phyloP scores from a whole-genome alignment of 2,113 vertebrate species.

The Caranx melampygus region DNA sequence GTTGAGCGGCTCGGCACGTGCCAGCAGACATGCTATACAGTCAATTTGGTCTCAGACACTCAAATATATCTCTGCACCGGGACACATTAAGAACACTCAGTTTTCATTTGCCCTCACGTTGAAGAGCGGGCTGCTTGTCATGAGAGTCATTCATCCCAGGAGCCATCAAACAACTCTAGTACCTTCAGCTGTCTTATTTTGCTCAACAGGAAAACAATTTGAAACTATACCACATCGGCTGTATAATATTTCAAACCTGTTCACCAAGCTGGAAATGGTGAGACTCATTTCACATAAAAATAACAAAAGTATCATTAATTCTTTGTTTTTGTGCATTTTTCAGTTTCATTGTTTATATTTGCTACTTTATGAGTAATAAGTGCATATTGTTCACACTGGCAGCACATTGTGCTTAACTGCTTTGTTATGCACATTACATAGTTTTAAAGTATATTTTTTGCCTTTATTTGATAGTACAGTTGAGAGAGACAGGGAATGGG shows the following conservation, averaged over 20 bases:
- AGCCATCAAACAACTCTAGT: neutral
- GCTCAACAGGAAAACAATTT: slow-evolving; percentile 1
- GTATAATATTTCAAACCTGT: neutral
- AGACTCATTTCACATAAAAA: neutral
- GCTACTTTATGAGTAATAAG: neutral
- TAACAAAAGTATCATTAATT: too few relatives aligned
- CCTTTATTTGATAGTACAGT: too few relatives aligned
- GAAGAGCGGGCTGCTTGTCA: slow-evolving; percentile 14
- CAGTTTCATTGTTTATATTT: neutral
- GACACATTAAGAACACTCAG: slow-evolving; percentile 34
- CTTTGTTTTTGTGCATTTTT: neutral
- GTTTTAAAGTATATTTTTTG: too few relatives aligned
- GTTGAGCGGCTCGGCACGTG: slow-evolving; percentile 46
- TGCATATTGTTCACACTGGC: neutral
- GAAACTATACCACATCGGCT: neutral
- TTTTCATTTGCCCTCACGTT: slow-evolving; percentile 26
- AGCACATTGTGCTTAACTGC: too few relatives aligned
- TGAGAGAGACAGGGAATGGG: too few relatives aligned
- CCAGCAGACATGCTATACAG: slow-evolving; percentile 45
- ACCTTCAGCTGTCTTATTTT: slow-evolving; percentile 8
- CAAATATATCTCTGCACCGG: slow-evolving; percentile 22
- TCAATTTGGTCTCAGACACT: slow-evolving; percentile 47
- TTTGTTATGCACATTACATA: too few relatives aligned
- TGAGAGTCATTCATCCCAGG: slow-evolving; percentile 19
- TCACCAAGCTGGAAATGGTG: neutral